phyloP scores from a whole-genome alignment of 2,888 invertebrate genomes.

The Drosophila melanosoma region DNA sequence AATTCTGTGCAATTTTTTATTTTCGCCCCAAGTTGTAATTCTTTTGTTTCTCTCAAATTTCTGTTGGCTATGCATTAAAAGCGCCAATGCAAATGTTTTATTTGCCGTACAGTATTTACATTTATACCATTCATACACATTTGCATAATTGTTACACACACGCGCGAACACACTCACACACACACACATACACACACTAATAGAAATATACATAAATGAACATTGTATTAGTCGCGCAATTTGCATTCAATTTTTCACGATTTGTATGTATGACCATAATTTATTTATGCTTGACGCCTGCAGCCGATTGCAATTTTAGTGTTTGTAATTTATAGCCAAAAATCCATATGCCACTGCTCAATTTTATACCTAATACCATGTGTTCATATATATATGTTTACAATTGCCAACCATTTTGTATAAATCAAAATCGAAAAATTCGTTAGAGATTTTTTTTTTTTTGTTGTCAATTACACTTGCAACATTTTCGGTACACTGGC shows the following conservation, averaged over 20 bases:
- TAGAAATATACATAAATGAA: neutral
- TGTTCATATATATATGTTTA: constrained; percentile 25
- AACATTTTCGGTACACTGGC: constrained; percentile 1
- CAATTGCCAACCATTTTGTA: constrained; percentile 14
- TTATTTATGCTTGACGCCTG: constrained; percentile 43
- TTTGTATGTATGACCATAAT: constrained; percentile 33
- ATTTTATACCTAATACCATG: constrained; percentile 16
- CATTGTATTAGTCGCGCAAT: constrained; percentile 31
- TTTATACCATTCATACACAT: constrained; percentile 55
- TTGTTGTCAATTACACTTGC: constrained; percentile 1
- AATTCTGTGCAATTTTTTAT: constrained; percentile 39
- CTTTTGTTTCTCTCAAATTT: constrained; percentile 49
- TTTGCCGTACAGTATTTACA: constrained; percentile 59
- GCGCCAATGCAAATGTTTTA: constrained; percentile 54
- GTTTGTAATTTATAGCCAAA: constrained; percentile 34
- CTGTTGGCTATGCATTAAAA: constrained; percentile 41
- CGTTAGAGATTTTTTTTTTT: neutral
- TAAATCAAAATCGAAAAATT: constrained; percentile 6
- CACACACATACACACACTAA: constrained; percentile 14
- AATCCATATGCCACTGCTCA: constrained; percentile 21
- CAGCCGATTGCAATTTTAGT: constrained; percentile 14
- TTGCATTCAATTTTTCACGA: constrained; percentile 43
- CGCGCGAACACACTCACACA: constrained; percentile 2
- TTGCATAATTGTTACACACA: constrained; percentile 62
- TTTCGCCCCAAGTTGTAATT: constrained; percentile 46